These are phyloP conservation scores for Potorous gilbertii DNA, from an alignment of 2,797 vertebrate species.

Conservation along the genomic window DNA sequence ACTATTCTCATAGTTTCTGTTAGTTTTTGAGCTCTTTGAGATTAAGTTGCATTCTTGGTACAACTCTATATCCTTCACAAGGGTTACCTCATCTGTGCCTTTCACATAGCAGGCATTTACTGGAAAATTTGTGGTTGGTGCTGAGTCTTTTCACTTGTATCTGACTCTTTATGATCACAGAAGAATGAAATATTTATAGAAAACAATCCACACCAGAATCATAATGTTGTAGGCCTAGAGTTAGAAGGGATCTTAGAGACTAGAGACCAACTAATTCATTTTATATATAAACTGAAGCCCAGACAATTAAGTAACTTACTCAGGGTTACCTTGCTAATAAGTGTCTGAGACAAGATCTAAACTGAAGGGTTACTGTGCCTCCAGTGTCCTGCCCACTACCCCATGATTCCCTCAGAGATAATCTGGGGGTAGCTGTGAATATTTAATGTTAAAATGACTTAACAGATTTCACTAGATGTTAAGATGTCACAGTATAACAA, in stretches of 20 bases:
- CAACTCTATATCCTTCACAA: not conserved
- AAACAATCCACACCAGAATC: not conserved
- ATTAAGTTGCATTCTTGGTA: not conserved
- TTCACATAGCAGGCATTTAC: not conserved
- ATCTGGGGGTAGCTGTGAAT: not conserved
- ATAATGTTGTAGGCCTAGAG: not conserved
- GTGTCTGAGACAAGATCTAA: not conserved
- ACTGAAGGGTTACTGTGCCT: not conserved
- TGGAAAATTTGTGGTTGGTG: not conserved
- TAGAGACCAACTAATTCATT: not conserved
- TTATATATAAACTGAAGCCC: not conserved
- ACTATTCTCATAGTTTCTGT: not conserved
- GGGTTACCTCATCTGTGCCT: not conserved
- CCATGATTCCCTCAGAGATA: not conserved
- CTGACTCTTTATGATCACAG: not conserved
- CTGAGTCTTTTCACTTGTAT: not conserved
- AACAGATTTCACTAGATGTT: not conserved
- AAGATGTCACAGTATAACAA: not conserved
- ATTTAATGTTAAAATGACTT: not conserved
- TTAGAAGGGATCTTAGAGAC: not conserved
- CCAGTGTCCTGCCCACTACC: not conserved
- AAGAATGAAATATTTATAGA: not conserved
- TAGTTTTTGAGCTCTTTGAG: not conserved
- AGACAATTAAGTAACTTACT: not conserved
- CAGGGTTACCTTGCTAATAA: not conserved